These are phyloP conservation scores for Digitonthophagus gazella DNA, from an alignment of 2,888 invertebrate genomes.

Conservation along the genomic window DNA sequence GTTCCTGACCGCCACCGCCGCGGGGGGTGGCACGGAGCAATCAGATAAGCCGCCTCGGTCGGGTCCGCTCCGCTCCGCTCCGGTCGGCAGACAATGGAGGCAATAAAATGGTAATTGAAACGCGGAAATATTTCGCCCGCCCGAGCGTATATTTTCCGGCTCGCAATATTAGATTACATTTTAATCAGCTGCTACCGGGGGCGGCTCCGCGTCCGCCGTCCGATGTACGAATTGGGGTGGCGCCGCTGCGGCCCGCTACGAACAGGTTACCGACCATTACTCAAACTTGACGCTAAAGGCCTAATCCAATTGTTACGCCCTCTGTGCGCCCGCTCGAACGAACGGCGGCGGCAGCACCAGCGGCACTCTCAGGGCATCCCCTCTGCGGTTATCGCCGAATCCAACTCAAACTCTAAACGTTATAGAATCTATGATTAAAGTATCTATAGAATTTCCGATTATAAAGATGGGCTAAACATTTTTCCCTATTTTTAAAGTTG, in stretches of 20 bases:
- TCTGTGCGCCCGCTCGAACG: conserved; percentile 46
- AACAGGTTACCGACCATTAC: conserved; percentile 47
- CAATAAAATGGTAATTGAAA: conserved; percentile 31
- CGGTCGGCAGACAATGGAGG: conserved; percentile 26
- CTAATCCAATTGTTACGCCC: conserved; percentile 54
- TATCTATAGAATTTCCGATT: no score
- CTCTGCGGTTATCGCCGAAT: background rate
- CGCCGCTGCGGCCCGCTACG: conserved; percentile 17
- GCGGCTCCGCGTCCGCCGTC: conserved; percentile 32
- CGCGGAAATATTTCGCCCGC: conserved; percentile 29
- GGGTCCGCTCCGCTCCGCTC: no score
- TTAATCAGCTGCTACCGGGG: conserved; percentile 52
- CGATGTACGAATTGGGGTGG: conserved; percentile 21
- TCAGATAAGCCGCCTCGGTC: conserved; percentile 23
- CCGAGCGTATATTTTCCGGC: conserved; percentile 48
- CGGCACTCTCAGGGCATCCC: background rate
- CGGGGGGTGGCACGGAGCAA: conserved; percentile 21
- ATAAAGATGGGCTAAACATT: no score
- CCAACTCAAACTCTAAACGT: no score
- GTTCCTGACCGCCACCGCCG: background rate
- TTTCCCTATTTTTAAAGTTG: no score
- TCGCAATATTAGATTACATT: conserved; percentile 55
- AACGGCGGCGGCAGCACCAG: background rate
- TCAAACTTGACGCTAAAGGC: conserved; percentile 54
- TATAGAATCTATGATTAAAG: no score